Evolutionary conservation across 2,797 vertebrate genomes (phyloP), one percentile per base, ranked within the genome.

Genomic region (Onychomys arenicola): DNA sequence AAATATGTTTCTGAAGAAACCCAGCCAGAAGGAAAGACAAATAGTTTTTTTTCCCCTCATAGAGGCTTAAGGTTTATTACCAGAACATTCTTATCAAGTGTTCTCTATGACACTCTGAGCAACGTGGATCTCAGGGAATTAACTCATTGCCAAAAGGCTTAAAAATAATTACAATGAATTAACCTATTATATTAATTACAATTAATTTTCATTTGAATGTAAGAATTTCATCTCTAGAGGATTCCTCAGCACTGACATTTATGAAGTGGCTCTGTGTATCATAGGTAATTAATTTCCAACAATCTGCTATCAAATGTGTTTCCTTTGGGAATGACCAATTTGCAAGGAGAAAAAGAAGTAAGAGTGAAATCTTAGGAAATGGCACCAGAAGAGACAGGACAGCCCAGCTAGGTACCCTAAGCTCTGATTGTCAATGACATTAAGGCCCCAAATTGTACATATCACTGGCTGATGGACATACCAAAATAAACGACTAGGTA

Each of bases 111-210:
- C 93, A 97, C 94, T 96, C 91, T 3, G 67, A 93, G 91, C 91
- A 96, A 83, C 37, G 85, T 55, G 46, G 87, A 92, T 95, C 96
- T 90, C 43, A 16, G 93, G 94, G 93, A 97, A 97, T 98, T 97
- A 96, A 90, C 94, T 97, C 91, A 94, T 83, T 98, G 96, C 97
- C 94, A 89, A 96, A 98, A 97, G 97, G 95, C 96, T 97, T 97
- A 97, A 97, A 96, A 97, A 96, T 96, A 98, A 98, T 98, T 96
- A 97, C 84, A 97, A 89, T 93, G 96, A 97, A 96, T 98, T 98
- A 97, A 97, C 96, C 96, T 97, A 97, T 97, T 97, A 94, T 96
- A 92, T 97, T 97, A 97, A 98, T 97, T 98, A 96, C 96, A 98
- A 97, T 96, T 96, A 97, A 98, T 97, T 97, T 97, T 91, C 71